These are phyloP conservation scores for Ataeniobius toweri DNA, from an alignment of 2,797 vertebrate species.

Conservation along the genomic window DNA sequence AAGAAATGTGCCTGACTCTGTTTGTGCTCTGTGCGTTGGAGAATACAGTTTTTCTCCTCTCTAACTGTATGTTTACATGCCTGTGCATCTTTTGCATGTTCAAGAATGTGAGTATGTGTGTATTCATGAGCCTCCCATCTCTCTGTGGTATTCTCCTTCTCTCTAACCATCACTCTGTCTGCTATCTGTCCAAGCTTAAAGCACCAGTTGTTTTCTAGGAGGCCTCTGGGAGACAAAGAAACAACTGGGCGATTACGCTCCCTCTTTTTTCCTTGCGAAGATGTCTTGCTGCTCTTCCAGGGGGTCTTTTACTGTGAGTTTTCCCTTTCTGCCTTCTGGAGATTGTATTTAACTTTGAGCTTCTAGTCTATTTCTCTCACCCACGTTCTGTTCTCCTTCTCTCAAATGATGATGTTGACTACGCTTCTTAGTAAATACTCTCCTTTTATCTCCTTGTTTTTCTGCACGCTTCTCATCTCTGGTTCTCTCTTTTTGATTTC, in stretches of 20 bases:
- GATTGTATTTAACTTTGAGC: constrained; percentile 58
- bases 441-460: constrained; percentile 26
- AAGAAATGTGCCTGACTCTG: constrained; percentile 14
- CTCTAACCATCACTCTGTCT: constrained; percentile 69
- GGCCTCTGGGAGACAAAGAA: constrained; percentile 71
- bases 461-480: constrained; percentile 3
- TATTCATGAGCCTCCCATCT: constrained; percentile 26
- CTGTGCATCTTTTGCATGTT: constrained; percentile 32
- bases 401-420: constrained; percentile 57
- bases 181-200: constrained; percentile 79
- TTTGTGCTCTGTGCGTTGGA: constrained; percentile 10
- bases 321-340: constrained; percentile 55
- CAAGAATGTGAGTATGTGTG: constrained; percentile 10
- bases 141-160: constrained; percentile 61
- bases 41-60: constrained; percentile 12
- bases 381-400: constrained; percentile 18
- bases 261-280: constrained; percentile 69
- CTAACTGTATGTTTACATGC: constrained; percentile 6
- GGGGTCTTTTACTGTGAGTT: constrained; percentile 65
- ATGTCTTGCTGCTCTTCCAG: constrained; percentile 66
- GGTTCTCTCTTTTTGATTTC: constrained; percentile 30
- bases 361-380: constrained; percentile 24
- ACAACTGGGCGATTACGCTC: constrained; percentile 72
- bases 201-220: constrained; percentile 71
- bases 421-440: constrained; percentile 39